phyloP scores from a whole-genome alignment of 1,140 invertebrate species.

The Bombus sibiricus region DNA sequence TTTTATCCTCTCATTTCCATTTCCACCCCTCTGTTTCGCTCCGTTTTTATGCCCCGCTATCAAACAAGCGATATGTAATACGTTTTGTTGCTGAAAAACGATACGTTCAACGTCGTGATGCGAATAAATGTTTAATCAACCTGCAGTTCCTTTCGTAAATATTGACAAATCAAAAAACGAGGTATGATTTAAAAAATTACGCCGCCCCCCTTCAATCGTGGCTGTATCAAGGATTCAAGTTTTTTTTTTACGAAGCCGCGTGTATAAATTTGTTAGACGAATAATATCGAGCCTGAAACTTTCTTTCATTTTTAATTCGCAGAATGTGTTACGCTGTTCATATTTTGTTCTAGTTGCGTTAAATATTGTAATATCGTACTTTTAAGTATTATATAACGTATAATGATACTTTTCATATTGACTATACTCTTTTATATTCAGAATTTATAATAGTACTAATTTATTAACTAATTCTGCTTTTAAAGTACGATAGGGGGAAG shows the following conservation, averaged over 20 bases:
- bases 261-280: no score
- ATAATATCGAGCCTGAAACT: no score
- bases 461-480: background rate
- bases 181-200: no score
- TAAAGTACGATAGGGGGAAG: background rate
- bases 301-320: no score
- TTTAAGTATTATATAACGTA: no score
- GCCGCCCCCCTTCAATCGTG: no score
- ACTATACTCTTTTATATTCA: background rate
- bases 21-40: background rate
- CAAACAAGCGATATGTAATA: conserved; percentile 15
- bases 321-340: no score
- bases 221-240: no score
- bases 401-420: no score
- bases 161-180: background rate
- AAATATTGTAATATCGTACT: no score
- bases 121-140: conserved; percentile 3
- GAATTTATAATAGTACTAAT: background rate
- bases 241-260: no score
- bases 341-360: no score
- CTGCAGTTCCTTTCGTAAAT: background rate
- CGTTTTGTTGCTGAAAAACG: conserved; percentile 10
- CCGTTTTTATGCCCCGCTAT: background rate
- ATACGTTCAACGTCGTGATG: background rate
- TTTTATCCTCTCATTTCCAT: conserved; percentile 20